Evolutionary conservation across 1,140 invertebrate genomes (phyloP).

Genomic region (Cepaea nemoralis): DNA sequence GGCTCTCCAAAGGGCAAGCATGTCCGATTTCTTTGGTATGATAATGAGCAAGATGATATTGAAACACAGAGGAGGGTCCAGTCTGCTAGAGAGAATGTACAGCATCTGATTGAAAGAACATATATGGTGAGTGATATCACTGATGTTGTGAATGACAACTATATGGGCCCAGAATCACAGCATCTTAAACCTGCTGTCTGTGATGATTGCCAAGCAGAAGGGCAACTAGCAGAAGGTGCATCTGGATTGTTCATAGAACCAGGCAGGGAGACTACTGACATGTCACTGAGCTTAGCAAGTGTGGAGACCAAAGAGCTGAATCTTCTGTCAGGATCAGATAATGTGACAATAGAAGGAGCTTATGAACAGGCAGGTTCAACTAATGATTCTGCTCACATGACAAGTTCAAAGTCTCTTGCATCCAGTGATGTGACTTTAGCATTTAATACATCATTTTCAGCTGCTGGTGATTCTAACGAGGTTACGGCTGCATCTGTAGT

Average conservation of each 20-base stretch:
- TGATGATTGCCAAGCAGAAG: not conserved
- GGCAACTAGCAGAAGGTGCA: not conserved
- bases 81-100: constrained; percentile 32
- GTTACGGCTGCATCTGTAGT: not conserved
- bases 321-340: not conserved
- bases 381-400: not conserved
- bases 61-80: constrained; percentile 1
- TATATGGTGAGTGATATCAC: constrained; percentile 36
- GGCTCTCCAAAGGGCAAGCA: constrained; percentile 19
- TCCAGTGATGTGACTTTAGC: not conserved
- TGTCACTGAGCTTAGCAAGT: not conserved
- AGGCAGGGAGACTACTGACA: not conserved
- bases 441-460: not conserved
- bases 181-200: not conserved
- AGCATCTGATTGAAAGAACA: constrained; percentile 31
- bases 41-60: not conserved
- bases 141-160: constrained; percentile 14
- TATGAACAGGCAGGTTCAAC: not conserved
- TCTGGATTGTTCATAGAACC: not conserved
- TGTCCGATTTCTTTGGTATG: constrained; percentile 13
- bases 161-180: constrained; percentile 25
- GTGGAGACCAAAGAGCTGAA: not conserved
- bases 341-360: not conserved
- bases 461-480: not conserved
- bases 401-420: not conserved